Percentiles rank a stretch among this genome's conserved stretches.
These are phyloP conservation scores for Pampusana beccarii DNA, from an alignment of 2,113 vertebrate species.

Conservation along the genomic window DNA sequence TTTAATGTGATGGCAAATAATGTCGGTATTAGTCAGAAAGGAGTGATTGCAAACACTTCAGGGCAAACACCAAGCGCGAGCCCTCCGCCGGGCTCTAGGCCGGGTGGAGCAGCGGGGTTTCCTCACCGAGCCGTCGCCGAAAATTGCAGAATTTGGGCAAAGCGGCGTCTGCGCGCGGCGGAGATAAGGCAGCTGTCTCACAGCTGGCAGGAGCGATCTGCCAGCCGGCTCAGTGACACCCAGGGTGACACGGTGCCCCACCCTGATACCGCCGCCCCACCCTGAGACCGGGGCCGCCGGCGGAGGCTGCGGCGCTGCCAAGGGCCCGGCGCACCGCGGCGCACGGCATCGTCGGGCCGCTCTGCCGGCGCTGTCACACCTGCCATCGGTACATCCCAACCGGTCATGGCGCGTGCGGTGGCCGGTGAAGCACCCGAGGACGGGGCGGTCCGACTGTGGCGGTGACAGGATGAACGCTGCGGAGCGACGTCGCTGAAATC, in stretches of 20 bases:
- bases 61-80: background rate
- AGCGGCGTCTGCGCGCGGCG: rapidly evolving
- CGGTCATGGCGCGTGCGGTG: rapidly evolving
- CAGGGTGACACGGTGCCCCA: background rate
- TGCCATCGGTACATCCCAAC: background rate
- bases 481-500: rapidly evolving
- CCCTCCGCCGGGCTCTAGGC: background rate
- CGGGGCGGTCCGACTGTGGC: background rate
- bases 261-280: background rate
- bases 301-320: background rate
- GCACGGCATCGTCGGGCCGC: background rate
- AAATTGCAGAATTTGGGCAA: background rate
- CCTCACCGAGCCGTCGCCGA: background rate
- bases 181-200: background rate
- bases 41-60: background rate
- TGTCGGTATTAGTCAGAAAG: rapidly evolving
- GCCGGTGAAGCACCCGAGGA: rapidly evolving
- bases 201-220: slow-evolving; percentile 18
- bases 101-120: background rate
- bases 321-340: background rate
- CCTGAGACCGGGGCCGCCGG: background rate
- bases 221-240: background rate
- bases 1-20: background rate
- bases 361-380: background rate
- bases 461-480: background rate